Base-by-base conservation (phyloP, 1,140 invertebrate genomes). In the Globodera rostochiensis region DNA sequence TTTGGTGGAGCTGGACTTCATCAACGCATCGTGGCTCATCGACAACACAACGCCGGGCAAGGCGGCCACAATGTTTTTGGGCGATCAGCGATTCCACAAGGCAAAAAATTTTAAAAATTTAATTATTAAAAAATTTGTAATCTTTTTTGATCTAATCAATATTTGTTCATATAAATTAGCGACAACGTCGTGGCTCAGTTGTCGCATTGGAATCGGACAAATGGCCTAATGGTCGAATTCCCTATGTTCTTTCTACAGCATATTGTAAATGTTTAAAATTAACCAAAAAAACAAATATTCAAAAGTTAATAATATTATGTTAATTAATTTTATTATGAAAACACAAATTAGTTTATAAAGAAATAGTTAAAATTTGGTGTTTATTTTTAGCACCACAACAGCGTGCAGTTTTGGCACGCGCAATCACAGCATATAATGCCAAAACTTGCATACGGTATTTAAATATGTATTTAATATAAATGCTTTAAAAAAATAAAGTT, bases 161-260 rank as follows among this genome's bases (percentile, higher is more conserved):
- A 11, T 57, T 71, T 71, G 83, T 57, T n/a, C 67, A 74, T 1
- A 60, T 60, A 64, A 81, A 60, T 81, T 81, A 81, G 64, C 21
- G 75, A 64, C 74, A 80, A 81, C 47, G 53, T 11, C 79, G 84
- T 45, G 84, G 87, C 49, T 87, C 87, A 9, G 87, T 86, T 4
- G 88, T 90, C 45, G 78, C 87, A 21, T 81, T 87, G 36, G 88
- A 90, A 74, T 82, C 85, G 19, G 88, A 89, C 80, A 89, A 89
- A 83, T 89, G 88, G 88, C 88, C 88, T 5, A 82, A 83, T 47
- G 88, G 88, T 36, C 66, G 88, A 73, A 81, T 89, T 46, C 88
- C 88, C 25, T 89, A 89, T 75, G 77, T 90, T 46, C 81, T 89
- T 4, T 90, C 88, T 11, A 64, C 86, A 47, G 83, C 86, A 13